phyloP scores from a whole-genome alignment of 2,888 invertebrate species.

The Thumatha senex region DNA sequence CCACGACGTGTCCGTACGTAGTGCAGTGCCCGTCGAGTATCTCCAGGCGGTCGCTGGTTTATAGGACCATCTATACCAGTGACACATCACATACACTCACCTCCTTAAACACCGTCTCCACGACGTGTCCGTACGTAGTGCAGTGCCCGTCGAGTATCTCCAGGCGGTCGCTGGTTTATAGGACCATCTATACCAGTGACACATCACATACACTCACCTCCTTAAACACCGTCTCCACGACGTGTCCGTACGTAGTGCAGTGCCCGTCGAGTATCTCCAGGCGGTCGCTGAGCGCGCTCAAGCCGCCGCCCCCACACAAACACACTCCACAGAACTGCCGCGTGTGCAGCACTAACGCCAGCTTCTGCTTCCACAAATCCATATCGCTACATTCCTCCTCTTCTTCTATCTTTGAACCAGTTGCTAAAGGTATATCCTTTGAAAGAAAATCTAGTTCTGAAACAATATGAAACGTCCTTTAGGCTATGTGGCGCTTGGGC shows the following conservation, averaged over 20 bases:
- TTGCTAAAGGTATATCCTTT: no score
- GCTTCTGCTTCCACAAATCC: slow-evolving; percentile 10
- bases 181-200: no score
- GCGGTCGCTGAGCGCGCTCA: background rate
- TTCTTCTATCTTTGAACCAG: background rate
- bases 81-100: background rate
- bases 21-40: background rate
- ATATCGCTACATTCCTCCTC: background rate
- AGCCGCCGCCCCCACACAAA: background rate
- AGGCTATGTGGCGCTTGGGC: no score
- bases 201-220: background rate
- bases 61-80: no score
- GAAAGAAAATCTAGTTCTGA: no score
- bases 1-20: background rate
- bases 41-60: background rate
- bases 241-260: background rate
- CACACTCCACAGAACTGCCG: slow-evolving; percentile 20
- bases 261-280: background rate
- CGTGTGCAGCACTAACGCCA: slow-evolving; percentile 17
- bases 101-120: background rate
- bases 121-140: background rate
- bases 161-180: background rate
- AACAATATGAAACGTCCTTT: no score
- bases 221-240: background rate
- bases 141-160: background rate